Conservation (phyloP, 2,888 invertebrate species). For the Sturmia bella region DNA sequence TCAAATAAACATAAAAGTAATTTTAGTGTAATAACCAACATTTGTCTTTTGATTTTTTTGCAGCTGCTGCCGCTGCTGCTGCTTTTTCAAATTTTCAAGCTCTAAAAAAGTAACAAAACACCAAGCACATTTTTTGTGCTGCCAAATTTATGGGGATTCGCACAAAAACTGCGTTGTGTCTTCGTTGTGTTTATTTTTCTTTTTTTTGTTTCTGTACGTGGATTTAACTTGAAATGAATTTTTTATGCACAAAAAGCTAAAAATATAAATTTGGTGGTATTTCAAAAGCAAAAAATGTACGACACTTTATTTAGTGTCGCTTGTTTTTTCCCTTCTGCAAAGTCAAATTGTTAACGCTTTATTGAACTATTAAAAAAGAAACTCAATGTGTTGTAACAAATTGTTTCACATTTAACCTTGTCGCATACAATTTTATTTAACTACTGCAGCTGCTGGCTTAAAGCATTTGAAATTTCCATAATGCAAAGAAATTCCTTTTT, state of each 20-base stretch:
- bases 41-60: constrained; percentile 60
- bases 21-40: constrained; percentile 64
- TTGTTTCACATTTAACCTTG: constrained; percentile 52
- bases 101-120: constrained; percentile 5
- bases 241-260: constrained; percentile 49
- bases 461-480: background rate
- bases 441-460: constrained; percentile 33
- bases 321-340: constrained; percentile 3
- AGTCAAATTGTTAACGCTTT: constrained; percentile 58
- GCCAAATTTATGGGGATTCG: constrained; percentile 37
- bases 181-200: background rate
- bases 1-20: constrained; percentile 56
- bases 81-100: background rate
- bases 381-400: constrained; percentile 65
- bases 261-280: constrained; percentile 15
- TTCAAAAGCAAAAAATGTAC: background rate
- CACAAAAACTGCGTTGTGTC: constrained; percentile 20
- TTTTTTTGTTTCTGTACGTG: constrained; percentile 31
- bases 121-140: constrained; percentile 31
- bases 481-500: too few relatives aligned
- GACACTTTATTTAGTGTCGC: constrained; percentile 16
- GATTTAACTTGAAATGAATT: constrained; percentile 54
- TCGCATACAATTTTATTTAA: constrained; percentile 44
- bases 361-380: constrained; percentile 61
- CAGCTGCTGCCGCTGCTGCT: constrained; percentile 8